Percentiles rank a stretch among this genome's conserved stretches.
Conservation (phyloP, 2,888 invertebrate genomes). For the Anodontia alba region DNA sequence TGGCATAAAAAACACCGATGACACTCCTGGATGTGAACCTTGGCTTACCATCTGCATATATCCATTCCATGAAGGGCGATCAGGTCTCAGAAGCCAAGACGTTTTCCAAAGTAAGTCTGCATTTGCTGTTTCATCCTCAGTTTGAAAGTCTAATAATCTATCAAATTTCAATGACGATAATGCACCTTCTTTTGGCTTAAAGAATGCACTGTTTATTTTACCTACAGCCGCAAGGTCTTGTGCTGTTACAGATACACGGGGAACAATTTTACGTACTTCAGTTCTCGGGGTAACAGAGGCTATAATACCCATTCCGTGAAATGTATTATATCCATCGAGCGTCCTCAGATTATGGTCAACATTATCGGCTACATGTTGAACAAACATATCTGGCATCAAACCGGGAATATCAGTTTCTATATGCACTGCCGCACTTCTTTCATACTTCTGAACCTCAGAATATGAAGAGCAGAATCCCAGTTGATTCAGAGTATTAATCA, state of each 20-base stretch:
- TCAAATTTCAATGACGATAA: constrained; percentile 6
- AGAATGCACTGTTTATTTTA: constrained; percentile 42
- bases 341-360: constrained; percentile 70
- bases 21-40: background rate
- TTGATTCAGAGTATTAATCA: constrained; percentile 59
- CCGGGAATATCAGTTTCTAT: constrained; percentile 35
- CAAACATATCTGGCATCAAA: constrained; percentile 23
- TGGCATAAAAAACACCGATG: no score
- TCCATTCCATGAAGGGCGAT: constrained; percentile 19
- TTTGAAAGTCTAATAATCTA: background rate
- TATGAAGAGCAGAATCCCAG: constrained; percentile 63
- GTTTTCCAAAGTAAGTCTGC: constrained; percentile 27
- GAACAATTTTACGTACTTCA: constrained; percentile 5
- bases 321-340: constrained; percentile 66
- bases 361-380: constrained; percentile 70
- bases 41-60: constrained; percentile 6
- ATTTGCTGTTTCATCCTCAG: constrained; percentile 10
- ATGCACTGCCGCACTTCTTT: constrained; percentile 53
- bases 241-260: constrained; percentile 30
- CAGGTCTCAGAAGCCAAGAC: constrained; percentile 4
- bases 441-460: constrained; percentile 57
- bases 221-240: constrained; percentile 33
- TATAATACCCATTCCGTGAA: constrained; percentile 74
- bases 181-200: background rate
- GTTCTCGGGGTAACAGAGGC: constrained; percentile 59